A percentile compares a stretch with the other conserved stretches of the same genome.
phyloP scores from a whole-genome alignment of 2,888 invertebrate genomes.

The Yponomeuta malinellus region DNA sequence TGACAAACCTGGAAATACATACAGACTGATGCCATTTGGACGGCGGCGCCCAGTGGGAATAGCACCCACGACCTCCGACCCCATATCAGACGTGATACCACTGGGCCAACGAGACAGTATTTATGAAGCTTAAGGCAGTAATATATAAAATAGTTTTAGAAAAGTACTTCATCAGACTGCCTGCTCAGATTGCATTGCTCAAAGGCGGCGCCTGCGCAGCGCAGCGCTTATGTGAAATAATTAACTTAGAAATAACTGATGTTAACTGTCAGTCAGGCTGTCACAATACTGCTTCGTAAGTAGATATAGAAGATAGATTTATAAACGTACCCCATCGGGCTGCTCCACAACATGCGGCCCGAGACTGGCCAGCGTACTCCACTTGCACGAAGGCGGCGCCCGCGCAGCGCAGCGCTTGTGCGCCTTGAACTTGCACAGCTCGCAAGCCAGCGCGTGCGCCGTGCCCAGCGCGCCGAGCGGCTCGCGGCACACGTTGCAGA shows the following conservation, averaged over 20 bases:
- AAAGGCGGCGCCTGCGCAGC: slow-evolving; percentile 93
- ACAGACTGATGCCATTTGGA: too few relatives aligned
- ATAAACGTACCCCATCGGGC: slow-evolving; percentile 85
- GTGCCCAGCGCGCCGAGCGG: slow-evolving; percentile 92
- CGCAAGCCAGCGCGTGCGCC: slow-evolving; percentile 96
- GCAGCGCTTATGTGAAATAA: slow-evolving; percentile 91
- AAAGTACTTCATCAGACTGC: slow-evolving; percentile 55
- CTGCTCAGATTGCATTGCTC: slow-evolving; percentile 91
- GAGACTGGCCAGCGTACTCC: slow-evolving; percentile 96
- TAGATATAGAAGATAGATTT: background rate
- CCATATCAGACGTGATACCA: too few relatives aligned
- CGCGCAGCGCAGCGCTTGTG: slow-evolving; percentile 96
- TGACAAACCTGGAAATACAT: too few relatives aligned
- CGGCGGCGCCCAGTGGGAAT: too few relatives aligned
- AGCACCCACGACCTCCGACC: too few relatives aligned
- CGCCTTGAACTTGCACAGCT: slow-evolving; percentile 97
- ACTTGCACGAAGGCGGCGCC: slow-evolving; percentile 96
- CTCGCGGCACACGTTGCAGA: slow-evolving; percentile 97
- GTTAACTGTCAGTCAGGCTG: too few relatives aligned
- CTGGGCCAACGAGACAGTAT: too few relatives aligned
- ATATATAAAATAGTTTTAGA: too few relatives aligned
- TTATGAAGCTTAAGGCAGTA: too few relatives aligned
- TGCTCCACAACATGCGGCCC: slow-evolving; percentile 97
- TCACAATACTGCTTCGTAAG: too few relatives aligned
- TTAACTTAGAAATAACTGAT: too few relatives aligned